phyloP scores from a whole-genome alignment of 1,140 invertebrate genomes.

The Oncopodura yosiiana region DNA sequence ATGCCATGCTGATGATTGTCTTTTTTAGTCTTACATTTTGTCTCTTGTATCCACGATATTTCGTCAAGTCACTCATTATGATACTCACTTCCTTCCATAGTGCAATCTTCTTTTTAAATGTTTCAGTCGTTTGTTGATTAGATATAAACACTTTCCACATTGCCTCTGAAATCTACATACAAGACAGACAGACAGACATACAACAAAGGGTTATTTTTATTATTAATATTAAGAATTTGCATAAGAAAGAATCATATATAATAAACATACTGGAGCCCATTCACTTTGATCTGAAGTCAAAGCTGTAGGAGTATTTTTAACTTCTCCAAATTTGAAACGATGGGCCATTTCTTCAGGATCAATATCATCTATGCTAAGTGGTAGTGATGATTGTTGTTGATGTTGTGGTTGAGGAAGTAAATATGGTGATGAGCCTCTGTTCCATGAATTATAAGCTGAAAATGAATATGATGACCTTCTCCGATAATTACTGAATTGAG shows the following conservation, averaged over 20 bases:
- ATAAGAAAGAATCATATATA: background rate
- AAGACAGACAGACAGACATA: too few relatives aligned
- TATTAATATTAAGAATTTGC: background rate
- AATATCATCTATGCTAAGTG: conserved; percentile 1
- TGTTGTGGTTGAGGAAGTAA: too few relatives aligned
- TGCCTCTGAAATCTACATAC: conserved; percentile 55
- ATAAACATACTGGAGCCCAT: background rate
- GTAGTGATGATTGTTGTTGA: background rate
- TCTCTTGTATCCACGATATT: too few relatives aligned
- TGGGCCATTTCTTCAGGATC: conserved; percentile 12
- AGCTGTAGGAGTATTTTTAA: background rate
- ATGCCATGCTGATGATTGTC: too few relatives aligned
- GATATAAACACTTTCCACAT: conserved; percentile 68
- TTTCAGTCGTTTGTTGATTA: conserved; percentile 68
- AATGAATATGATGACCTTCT: too few relatives aligned
- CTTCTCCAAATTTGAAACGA: conserved; percentile 14
- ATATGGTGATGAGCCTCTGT: background rate
- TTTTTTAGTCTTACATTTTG: too few relatives aligned
- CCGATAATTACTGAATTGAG: too few relatives aligned
- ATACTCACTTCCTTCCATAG: conserved; percentile 66
- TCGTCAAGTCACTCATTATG: too few relatives aligned
- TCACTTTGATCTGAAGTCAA: background rate
- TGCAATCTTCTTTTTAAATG: conserved; percentile 68
- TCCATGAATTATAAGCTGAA: too few relatives aligned
- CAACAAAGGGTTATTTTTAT: conserved; percentile 29